Base-by-base conservation (phyloP, 2,797 vertebrate genomes). In the Uromys caudimaculatus region DNA sequence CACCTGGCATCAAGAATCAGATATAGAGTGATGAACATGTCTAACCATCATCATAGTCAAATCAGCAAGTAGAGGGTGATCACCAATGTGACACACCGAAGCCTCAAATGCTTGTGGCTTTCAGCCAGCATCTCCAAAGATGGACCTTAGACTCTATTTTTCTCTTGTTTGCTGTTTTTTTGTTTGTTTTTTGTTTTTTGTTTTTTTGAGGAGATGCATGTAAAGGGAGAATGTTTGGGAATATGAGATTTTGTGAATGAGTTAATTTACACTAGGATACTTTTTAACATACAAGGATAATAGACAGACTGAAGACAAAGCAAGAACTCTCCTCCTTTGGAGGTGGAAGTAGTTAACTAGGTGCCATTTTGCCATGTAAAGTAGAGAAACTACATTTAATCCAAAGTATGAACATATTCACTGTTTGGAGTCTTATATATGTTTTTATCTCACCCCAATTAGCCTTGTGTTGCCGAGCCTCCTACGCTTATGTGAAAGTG, bases 401-500 rank as follows among this genome's bases (percentile, higher is more conserved):
- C 27, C 19, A 0, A 93, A 81, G 38, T 56, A 10, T 32, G 60
- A 64, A 2, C 27, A 47, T 11, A 47, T 86, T 76, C 69, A 23
- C 32, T 76, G 41, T 83, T 87, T 56, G n/a, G 6, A 67, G 85
- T 82, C 92, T 90, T 90, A 81, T 77, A 50, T 86, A 35, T 89
- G 77, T 79, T 91, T 95, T 23, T 64, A 86, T 73, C 89, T 92
- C 44, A 90, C 58, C 85, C 56, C 50, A 67, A 35, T 87, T 77
- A 93, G 50, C 64, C n/a, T 6, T 94, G 13, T 81, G 83, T 84
- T 58, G 76, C 76, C 95, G 92, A 88, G 95, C 71, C 91, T 83
- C 56, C 93, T 90, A 83, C 44, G 93, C 90, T 69, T 64, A 50
- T 76, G 92, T 81, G 92, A 79, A 94, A 94, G 86, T 69, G 73